phyloP scores from a whole-genome alignment of 2,797 vertebrate genomes.

The Holocentrus rufus region DNA sequence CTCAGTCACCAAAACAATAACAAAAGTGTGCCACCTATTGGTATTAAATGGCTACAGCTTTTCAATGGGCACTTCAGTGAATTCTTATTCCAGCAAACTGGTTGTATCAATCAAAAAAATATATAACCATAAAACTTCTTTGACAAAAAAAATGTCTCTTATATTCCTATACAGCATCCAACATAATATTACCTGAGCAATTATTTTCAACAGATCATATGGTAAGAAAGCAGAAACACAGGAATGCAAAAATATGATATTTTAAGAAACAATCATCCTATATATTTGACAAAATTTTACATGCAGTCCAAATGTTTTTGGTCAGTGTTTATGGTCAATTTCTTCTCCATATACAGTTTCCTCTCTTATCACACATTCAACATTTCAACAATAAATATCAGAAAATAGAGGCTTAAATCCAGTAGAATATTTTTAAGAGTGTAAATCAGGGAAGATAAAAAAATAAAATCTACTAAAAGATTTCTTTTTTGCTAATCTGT shows the following conservation, averaged over 20 bases:
- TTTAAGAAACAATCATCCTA: conserved; percentile 10
- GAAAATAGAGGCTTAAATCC: conserved; percentile 33
- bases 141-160: conserved; percentile 25
- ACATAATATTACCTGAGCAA: conserved; percentile 69
- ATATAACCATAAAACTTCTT: background rate
- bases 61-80: conserved; percentile 26
- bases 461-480: conserved; percentile 40
- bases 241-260: conserved; percentile 29
- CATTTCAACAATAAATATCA: conserved; percentile 63
- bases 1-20: conserved; percentile 3
- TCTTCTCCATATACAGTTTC: conserved; percentile 11
- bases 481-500: conserved; percentile 47
- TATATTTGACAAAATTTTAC: conserved; percentile 23
- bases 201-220: conserved; percentile 39
- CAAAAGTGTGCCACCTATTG: conserved; percentile 55
- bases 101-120: conserved; percentile 17
- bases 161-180: conserved; percentile 50
- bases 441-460: conserved; percentile 31
- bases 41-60: conserved; percentile 35
- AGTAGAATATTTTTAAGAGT: conserved; percentile 29
- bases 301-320: conserved; percentile 34
- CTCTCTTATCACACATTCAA: conserved; percentile 27
- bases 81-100: conserved; percentile 11
- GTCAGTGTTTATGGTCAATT: conserved; percentile 30
- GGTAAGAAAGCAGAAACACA: conserved; percentile 37